phyloP scores from a whole-genome alignment of 2,797 vertebrate genomes.

The Pipistrellus kuhlii region DNA sequence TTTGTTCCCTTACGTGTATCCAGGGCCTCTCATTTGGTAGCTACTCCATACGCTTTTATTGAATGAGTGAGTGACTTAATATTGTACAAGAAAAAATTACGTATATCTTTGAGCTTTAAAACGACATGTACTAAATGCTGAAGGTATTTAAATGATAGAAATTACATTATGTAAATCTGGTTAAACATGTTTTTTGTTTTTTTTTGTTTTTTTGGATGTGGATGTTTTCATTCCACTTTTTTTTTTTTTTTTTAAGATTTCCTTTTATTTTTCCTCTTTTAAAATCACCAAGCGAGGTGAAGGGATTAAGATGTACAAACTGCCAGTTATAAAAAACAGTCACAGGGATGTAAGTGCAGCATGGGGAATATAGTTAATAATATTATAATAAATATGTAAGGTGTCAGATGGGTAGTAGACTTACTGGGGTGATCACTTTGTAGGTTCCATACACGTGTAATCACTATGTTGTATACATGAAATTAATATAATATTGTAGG shows the following conservation, averaged over 20 bases:
- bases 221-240: neutral
- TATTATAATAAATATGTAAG: neutral
- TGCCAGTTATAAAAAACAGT: neutral
- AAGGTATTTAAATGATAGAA: neutral
- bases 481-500: neutral
- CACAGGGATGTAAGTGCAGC: neutral
- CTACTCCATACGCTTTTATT: neutral
- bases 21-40: neutral
- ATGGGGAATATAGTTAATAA: neutral
- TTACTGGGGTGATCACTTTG: neutral
- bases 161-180: neutral
- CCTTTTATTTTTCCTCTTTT: neutral
- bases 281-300: neutral
- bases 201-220: slow-evolving; percentile 14
- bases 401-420: neutral
- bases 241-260: slow-evolving; percentile 46
- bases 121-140: neutral
- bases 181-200: neutral
- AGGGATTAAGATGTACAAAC: neutral
- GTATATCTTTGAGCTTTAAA: neutral
- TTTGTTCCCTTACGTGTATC: neutral
- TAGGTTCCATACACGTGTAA: neutral
- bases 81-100: neutral
- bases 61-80: neutral
- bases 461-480: neutral